Evolutionary conservation across 2,113 vertebrate species (phyloP).

Genomic region (Geococcyx californianus): DNA sequence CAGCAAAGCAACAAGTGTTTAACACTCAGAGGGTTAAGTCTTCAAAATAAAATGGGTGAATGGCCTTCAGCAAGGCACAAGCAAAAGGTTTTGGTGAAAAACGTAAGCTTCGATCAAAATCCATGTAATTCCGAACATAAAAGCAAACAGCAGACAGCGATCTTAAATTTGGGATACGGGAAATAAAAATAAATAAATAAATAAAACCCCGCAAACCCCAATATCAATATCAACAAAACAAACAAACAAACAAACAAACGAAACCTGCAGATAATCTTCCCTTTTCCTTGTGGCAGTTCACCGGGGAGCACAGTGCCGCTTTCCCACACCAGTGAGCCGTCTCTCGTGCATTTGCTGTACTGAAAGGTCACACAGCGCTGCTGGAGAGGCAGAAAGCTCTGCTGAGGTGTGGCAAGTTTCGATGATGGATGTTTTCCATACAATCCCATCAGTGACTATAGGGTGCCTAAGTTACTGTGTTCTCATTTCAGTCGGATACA

Average conservation of each 20-base stretch:
- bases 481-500: not conserved
- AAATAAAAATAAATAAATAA: not conserved
- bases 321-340: not conserved
- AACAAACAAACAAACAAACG: not conserved
- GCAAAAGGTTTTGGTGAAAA: not conserved
- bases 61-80: not conserved
- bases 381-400: not conserved
- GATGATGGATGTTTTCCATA: not conserved
- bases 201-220: too few relatives aligned
- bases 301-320: rapidly evolving
- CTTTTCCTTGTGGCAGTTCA: not conserved
- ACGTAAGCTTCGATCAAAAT: not conserved
- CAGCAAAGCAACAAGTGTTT: not conserved
- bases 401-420: not conserved
- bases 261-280: not conserved
- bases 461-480: not conserved
- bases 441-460: not conserved
- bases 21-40: not conserved
- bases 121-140: not conserved
- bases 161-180: not conserved
- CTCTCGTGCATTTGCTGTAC: rapidly evolving
- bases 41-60: not conserved
- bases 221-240: too few relatives aligned
- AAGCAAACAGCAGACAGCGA: not conserved
- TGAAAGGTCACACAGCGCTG: not conserved